Conservation (phyloP, 2,113 vertebrate genomes). For the Meles meles region DNA sequence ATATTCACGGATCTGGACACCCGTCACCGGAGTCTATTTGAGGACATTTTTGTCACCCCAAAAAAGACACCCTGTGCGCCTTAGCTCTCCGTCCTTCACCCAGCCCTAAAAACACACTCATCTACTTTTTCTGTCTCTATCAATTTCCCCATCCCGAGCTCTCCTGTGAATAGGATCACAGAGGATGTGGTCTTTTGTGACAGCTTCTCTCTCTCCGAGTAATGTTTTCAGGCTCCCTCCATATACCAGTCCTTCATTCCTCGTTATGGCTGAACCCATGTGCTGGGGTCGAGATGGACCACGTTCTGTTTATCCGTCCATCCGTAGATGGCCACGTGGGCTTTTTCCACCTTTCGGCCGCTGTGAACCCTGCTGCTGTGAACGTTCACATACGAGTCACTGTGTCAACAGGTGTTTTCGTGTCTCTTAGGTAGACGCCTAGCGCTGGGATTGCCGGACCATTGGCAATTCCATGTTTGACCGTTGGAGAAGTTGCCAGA, state of each 20-base stretch:
- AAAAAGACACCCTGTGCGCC: too few species aligned
- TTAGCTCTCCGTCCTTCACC: neutral
- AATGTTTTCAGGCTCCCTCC: neutral
- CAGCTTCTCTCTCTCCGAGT: neutral
- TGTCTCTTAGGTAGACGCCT: neutral
- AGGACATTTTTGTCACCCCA: neutral
- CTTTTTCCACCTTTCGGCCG: neutral
- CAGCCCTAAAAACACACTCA: neutral
- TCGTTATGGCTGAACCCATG: neutral
- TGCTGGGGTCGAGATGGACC: neutral
- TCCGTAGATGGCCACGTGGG: accelerated
- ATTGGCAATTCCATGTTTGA: neutral
- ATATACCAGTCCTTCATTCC: neutral
- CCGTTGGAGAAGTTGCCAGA: neutral
- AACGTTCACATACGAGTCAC: neutral
- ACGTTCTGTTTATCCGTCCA: neutral
- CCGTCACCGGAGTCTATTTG: neutral
- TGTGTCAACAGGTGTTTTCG: too few species aligned
- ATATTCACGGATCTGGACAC: accelerated
- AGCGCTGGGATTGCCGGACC: neutral
- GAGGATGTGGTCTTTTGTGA: neutral
- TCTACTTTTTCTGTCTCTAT: neutral
- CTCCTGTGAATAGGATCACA: neutral
- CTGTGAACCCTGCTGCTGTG: neutral
- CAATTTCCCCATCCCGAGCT: too few species aligned